Evolutionary conservation across 2,797 vertebrate species (phyloP), one percentile per base, ranked within the genome.

Genomic region (Molossus alvarezi): DNA sequence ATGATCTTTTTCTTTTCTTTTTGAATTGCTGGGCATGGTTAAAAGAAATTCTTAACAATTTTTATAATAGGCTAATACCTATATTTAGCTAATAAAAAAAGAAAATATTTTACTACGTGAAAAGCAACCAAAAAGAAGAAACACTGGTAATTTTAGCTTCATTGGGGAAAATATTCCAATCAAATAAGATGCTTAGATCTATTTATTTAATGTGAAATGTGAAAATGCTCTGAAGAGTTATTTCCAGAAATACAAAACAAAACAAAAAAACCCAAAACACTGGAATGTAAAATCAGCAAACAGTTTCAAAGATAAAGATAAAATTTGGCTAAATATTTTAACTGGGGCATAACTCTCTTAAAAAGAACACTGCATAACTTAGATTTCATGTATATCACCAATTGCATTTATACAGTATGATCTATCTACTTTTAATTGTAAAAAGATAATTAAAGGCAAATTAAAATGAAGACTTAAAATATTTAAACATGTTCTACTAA

Each of bases 1-100:
- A 97, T 98, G 96, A 97, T 94, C 88, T 98, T 96, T 88, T 90
- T 96, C 90, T 94, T 96, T 97, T 97, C 76, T 95, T 96, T 91
- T 96, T 87, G 79, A 96, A 91, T 95, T 94, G 12, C 33, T 81
- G 81, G 51, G 53, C 67, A 27, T 23, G 27, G 75, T 97, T 98
- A 88, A 97, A 97, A 97, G 79, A 67, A 25, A 71, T 20, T 95
- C 72, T 73, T 97, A 45, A 51, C 12, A 94, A 89, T 75, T 97
- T 96, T 95, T 80, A 73, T 55, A 96, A 95, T 93, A 95, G 91
- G 82, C 82, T 95, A 90, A 72, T 95, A 55, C 10, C 58, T 79
- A n/a, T 69, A 58, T 69, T 37, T 79, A 71, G 75, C 75, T 90
- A 51, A 90, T 95, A 25, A 90, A 90, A 97, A 93, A 95, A 96